phyloP scores from a whole-genome alignment of 2,797 vertebrate species.

The Sus cebifrons region DNA sequence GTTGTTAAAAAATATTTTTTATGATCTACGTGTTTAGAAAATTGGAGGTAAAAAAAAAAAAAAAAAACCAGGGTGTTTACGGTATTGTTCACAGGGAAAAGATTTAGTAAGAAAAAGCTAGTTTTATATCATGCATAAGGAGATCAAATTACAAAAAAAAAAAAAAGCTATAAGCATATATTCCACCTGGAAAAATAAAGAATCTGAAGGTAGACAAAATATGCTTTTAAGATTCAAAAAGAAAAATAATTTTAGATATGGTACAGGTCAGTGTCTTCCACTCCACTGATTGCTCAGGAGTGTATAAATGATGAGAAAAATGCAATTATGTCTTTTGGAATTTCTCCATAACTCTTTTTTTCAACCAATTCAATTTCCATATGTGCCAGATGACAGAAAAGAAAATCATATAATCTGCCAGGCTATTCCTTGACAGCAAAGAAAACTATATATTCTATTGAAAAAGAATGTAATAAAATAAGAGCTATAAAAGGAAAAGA shows the following conservation, averaged over 20 bases:
- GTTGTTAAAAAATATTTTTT: neutral
- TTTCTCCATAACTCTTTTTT: neutral
- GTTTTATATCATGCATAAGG: neutral
- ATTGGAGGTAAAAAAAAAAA: too few relatives aligned
- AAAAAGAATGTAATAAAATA: neutral
- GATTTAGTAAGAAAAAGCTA: neutral
- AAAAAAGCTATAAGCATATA: neutral
- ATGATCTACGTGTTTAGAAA: neutral
- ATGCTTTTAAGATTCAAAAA: neutral
- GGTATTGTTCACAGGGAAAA: neutral
- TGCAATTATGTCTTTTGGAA: neutral
- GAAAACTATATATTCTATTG: neutral
- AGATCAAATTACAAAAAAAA: neutral
- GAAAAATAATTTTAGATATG: neutral
- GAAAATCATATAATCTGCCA: neutral
- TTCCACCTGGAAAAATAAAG: neutral
- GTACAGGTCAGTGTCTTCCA: neutral
- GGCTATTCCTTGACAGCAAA: neutral
- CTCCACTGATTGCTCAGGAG: neutral
- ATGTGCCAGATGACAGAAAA: neutral
- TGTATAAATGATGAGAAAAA: neutral
- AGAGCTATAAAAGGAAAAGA: neutral
- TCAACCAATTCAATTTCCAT: neutral
- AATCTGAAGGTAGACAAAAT: accelerated
- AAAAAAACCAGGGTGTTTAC: neutral